phyloP scores from a whole-genome alignment of 2,888 invertebrate species.

The Lasioglossum marginatum region DNA sequence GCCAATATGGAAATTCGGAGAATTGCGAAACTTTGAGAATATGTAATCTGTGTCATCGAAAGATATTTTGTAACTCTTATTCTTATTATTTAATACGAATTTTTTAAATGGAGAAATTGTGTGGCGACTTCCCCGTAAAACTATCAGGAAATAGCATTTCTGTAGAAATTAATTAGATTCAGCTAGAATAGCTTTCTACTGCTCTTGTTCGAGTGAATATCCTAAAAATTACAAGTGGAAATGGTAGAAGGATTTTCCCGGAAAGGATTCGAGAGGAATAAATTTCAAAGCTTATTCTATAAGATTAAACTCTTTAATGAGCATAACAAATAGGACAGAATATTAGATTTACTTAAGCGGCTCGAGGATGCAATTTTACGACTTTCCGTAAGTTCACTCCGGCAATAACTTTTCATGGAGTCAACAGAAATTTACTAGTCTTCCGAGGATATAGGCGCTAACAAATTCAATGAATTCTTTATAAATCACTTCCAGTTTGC shows the following conservation, averaged over 20 bases:
- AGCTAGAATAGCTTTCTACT: neutral
- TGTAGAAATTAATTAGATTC: neutral
- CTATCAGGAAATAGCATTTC: neutral
- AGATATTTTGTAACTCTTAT: too few relatives aligned
- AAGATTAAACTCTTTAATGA: neutral
- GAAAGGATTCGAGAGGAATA: neutral
- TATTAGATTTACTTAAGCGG: neutral
- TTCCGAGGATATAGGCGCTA: neutral
- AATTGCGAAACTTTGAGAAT: neutral
- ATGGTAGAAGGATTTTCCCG: neutral
- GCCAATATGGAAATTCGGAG: neutral
- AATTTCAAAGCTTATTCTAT: neutral
- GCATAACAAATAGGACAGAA: neutral
- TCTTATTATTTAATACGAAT: too few relatives aligned
- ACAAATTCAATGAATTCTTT: neutral
- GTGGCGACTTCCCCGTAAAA: neutral
- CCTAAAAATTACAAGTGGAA: neutral
- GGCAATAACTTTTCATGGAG: neutral
- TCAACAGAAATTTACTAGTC: neutral
- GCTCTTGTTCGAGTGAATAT: neutral
- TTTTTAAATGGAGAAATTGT: neutral
- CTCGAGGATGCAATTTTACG: neutral
- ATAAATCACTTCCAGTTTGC: neutral
- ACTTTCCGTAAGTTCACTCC: neutral
- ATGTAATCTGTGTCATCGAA: neutral